These are phyloP conservation scores for Priocnemis perturbator DNA, from an alignment of 2,888 invertebrate genomes.

Conservation along the genomic window DNA sequence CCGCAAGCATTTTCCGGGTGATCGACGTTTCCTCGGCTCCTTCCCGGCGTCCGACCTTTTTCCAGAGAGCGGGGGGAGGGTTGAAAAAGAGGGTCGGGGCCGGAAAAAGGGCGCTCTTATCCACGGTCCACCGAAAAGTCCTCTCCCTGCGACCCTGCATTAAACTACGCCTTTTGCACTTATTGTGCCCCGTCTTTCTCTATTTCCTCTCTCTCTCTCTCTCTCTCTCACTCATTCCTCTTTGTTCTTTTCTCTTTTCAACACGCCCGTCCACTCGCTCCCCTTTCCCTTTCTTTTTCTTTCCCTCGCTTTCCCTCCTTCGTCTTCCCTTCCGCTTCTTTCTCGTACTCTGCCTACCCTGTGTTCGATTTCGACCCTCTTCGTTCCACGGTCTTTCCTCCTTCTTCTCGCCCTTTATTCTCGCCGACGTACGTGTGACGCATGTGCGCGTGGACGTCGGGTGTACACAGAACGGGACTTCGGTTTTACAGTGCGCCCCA, in stretches of 20 bases:
- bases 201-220: no score
- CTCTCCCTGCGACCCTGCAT: conserved; percentile 15
- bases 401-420: not conserved
- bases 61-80: not conserved
- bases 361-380: not conserved
- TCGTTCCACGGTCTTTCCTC: not conserved
- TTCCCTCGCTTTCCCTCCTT: not conserved
- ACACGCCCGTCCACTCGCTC: no score
- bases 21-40: conserved; percentile 41
- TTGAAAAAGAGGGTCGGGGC: no score
- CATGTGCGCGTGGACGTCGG: no score
- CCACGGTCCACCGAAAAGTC: conserved; percentile 15
- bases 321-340: not conserved
- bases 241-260: no score
- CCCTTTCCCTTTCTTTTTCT: not conserved
- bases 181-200: conserved; percentile 11
- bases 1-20: conserved; percentile 47
- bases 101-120: conserved; percentile 2
- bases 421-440: no score
- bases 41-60: conserved; percentile 16
- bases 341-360: conserved; percentile 7
- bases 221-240: not conserved
- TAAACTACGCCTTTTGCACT: conserved; percentile 17
- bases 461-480: no score
- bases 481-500: no score